Percentiles rank a stretch among this genome's conserved stretches.
Conservation (phyloP, 2,113 vertebrate species). For the Melanocharis versteri region DNA sequence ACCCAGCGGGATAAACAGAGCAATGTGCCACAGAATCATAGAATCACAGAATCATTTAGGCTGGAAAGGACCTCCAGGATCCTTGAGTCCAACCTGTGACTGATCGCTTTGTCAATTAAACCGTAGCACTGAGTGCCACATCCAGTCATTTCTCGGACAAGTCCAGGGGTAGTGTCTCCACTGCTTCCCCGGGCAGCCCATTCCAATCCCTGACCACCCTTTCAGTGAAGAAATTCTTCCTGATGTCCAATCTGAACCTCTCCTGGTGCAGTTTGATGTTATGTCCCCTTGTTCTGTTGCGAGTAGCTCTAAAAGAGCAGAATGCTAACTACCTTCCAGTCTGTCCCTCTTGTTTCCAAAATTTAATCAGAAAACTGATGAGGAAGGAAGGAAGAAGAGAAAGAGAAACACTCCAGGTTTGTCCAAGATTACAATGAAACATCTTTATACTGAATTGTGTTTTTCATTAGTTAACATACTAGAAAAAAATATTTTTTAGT, state of each 20-base stretch:
- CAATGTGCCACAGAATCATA: not conserved
- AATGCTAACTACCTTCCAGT: not conserved
- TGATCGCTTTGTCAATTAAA: not conserved
- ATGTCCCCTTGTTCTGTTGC: accelerated
- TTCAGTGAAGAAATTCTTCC: not conserved
- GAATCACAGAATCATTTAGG: not conserved
- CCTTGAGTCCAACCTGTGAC: accelerated
- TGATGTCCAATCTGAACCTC: not conserved
- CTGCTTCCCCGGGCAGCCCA: not conserved
- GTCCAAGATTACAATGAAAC: conserved; percentile 5
- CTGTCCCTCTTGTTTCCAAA: not conserved
- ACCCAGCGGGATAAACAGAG: not conserved
- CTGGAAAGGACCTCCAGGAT: not conserved
- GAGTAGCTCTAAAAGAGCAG: not conserved
- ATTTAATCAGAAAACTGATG: not conserved
- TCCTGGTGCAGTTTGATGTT: not conserved
- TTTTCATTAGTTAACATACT: conserved; percentile 18
- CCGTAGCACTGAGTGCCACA: too few species aligned
- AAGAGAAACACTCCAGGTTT: not conserved
- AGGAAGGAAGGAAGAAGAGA: not conserved
- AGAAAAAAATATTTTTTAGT: not conserved
- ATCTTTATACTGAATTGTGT: not conserved
- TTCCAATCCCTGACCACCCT: not conserved
- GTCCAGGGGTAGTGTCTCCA: too few species aligned
- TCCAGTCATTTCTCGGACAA: accelerated